Evolutionary conservation across 2,888 invertebrate species (phyloP).

Genomic region (Mamestra brassicae): DNA sequence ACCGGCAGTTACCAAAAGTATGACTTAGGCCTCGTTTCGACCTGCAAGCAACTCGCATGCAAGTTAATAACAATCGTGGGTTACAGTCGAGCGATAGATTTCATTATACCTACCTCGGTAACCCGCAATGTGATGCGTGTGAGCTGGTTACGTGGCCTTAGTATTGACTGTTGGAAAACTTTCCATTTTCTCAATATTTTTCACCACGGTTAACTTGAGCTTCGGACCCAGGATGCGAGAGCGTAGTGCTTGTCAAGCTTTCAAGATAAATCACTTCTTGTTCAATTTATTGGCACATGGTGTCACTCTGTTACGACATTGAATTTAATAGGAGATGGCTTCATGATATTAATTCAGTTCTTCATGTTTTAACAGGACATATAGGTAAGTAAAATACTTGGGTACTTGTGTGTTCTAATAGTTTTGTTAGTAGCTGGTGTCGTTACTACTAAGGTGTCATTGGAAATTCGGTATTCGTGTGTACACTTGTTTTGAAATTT

Average conservation of each 20-base stretch:
- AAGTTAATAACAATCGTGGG: too few relatives aligned
- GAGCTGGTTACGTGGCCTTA: neutral
- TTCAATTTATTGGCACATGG: conserved; percentile 69
- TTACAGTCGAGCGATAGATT: too few relatives aligned
- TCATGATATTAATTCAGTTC: conserved; percentile 6
- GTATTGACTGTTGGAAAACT: neutral
- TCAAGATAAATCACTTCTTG: conserved; percentile 67
- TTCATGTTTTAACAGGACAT: neutral
- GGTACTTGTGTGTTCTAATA: neutral
- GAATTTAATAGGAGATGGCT: conserved; percentile 38
- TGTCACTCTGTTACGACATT: conserved; percentile 61
- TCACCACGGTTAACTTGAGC: conserved; percentile 19
- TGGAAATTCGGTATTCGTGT: neutral
- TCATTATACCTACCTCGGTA: too few relatives aligned
- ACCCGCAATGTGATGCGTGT: neutral
- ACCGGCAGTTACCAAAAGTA: too few relatives aligned
- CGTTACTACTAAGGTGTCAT: neutral
- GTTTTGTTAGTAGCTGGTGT: neutral
- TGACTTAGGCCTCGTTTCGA: too few relatives aligned
- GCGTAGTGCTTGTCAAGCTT: conserved; percentile 60
- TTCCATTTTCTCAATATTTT: conserved; percentile 20
- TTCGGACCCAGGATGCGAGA: conserved; percentile 2
- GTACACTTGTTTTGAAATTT: neutral
- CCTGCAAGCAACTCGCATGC: too few relatives aligned
- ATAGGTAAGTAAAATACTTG: neutral